These are phyloP conservation scores for Drosophila neocordata DNA, from an alignment of 1,140 invertebrate genomes.

Conservation along the genomic window DNA sequence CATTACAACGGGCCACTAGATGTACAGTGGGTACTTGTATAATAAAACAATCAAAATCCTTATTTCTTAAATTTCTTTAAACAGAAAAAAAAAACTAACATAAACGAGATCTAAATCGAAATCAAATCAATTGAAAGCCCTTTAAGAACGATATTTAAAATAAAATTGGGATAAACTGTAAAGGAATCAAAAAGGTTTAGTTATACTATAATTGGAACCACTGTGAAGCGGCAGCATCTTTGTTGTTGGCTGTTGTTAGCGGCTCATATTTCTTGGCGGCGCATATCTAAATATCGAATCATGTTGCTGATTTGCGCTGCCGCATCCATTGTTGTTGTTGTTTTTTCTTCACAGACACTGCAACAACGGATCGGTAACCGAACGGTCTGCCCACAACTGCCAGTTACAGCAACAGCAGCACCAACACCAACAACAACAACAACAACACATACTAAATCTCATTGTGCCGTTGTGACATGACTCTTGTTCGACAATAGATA, in stretches of 20 bases:
- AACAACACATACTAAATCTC: constrained; percentile 76
- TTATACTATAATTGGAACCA: not conserved
- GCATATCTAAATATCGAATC: constrained; percentile 80
- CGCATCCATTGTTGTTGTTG: constrained; percentile 61
- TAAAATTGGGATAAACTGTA: too few relatives aligned
- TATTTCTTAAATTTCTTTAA: too few relatives aligned
- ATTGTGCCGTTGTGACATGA: constrained; percentile 80
- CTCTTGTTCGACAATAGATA: constrained; percentile 82
- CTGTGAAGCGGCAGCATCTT: constrained; percentile 59
- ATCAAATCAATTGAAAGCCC: not conserved
- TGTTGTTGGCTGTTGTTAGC: constrained; percentile 71
- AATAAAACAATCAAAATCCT: too few relatives aligned
- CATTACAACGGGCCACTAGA: constrained; percentile 42
- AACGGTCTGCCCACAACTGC: constrained; percentile 17
- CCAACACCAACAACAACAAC: constrained; percentile 32
- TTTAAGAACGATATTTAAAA: too few relatives aligned
- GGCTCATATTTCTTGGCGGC: constrained; percentile 77
- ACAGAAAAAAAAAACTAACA: not conserved
- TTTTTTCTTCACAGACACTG: constrained; percentile 13
- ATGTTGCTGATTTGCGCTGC: constrained; percentile 75
- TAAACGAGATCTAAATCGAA: not conserved
- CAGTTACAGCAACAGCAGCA: constrained; percentile 31
- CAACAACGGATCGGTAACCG: constrained; percentile 5
- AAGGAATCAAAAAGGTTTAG: not conserved
- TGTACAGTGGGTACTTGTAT: not conserved